Percentiles rank a stretch among this genome's conserved stretches.
Evolutionary conservation across 2,797 vertebrate species (phyloP).

Genomic region (Falco berigora): DNA sequence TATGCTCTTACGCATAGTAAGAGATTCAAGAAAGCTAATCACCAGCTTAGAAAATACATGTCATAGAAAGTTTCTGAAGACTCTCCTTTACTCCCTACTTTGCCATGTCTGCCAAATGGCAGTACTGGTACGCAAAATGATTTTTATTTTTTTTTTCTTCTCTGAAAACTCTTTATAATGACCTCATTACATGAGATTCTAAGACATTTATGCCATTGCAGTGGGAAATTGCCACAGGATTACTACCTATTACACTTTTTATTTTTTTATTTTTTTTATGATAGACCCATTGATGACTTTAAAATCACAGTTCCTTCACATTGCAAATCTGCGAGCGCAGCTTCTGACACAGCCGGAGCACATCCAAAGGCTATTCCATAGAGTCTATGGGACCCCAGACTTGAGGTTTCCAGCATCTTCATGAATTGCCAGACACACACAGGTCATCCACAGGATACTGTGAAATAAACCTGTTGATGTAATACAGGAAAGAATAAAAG

Average conservation of each 20-base stretch:
- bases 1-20: not conserved
- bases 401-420: not conserved
- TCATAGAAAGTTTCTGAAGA: not conserved
- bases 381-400: not conserved
- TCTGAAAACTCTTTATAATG: not conserved
- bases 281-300: not conserved
- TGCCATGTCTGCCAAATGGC: not conserved
- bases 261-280: no score
- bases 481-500: not conserved
- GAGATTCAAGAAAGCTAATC: not conserved
- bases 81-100: not conserved
- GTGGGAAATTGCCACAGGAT: not conserved
- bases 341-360: not conserved
- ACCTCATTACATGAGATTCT: not conserved
- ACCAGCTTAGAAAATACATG: not conserved
- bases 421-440: not conserved
- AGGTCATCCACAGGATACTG: not conserved
- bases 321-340: rapidly evolving
- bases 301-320: not conserved
- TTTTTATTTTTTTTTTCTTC: not conserved
- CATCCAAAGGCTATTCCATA: not conserved
- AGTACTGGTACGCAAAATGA: not conserved
- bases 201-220: not conserved
- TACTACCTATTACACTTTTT: not conserved
- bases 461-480: rapidly evolving